These are phyloP conservation scores for Acanthisitta chloris DNA, from an alignment of 2,113 vertebrate species.

Conservation along the genomic window DNA sequence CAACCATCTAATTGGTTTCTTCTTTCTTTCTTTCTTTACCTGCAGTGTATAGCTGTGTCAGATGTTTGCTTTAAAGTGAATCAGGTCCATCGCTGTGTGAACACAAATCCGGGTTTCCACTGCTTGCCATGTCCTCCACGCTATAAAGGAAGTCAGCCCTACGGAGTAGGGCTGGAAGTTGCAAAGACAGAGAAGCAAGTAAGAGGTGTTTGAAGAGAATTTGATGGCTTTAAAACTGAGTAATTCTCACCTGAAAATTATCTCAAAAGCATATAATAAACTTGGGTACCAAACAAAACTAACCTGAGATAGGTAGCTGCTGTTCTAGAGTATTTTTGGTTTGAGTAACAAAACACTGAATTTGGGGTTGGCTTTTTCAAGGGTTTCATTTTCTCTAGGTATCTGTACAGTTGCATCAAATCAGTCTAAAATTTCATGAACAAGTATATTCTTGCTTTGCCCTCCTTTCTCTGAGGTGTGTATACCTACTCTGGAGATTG, in stretches of 20 bases:
- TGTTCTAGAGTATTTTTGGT: neutral
- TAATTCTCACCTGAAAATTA: neutral
- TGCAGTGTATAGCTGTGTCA: slow-evolving; percentile 88
- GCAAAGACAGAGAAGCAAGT: slow-evolving; percentile 92
- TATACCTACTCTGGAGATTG: neutral
- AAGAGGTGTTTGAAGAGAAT: neutral
- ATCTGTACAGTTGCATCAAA: neutral
- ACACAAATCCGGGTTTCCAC: slow-evolving; percentile 94
- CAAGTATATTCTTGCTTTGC: neutral
- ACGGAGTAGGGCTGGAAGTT: slow-evolving; percentile 85
- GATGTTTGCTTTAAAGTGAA: slow-evolving; percentile 88
- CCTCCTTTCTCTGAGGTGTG: neutral
- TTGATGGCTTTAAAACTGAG: neutral
- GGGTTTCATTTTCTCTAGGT: neutral
- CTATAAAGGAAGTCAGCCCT: slow-evolving; percentile 93
- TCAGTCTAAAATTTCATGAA: neutral
- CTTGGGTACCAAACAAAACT: neutral
- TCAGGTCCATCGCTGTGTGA: slow-evolving; percentile 85
- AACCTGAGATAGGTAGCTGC: neutral
- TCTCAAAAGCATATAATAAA: neutral
- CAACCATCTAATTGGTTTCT: neutral
- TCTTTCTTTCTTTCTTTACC: neutral
- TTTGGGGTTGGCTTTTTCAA: neutral
- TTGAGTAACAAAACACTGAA: neutral
- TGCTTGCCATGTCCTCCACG: slow-evolving; percentile 93